Evolutionary conservation across 2,113 vertebrate genomes (phyloP), one percentile per base, ranked within the genome.

Genomic region (Pomatostomus ruficeps): DNA sequence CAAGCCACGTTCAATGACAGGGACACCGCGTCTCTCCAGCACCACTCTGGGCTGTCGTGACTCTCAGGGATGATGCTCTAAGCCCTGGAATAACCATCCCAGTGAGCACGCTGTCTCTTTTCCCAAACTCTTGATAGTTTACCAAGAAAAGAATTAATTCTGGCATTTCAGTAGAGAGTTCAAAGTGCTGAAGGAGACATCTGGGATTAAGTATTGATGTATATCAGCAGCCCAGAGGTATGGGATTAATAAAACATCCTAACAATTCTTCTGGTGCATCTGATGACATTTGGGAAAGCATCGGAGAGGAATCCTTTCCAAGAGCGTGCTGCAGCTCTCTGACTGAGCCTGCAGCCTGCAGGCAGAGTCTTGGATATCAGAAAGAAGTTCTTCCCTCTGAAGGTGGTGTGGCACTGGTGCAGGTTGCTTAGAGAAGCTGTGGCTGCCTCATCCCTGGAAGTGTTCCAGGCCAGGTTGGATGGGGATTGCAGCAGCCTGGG

Each of bases 231-330:
- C 22, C 49, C 66, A 91, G 85, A 88, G 67, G 74, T 90, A 70
- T 77, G 85, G 87, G 91, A 96, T 94, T 97, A 95, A 95, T 89
- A 85, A 96, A 96, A 61, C 71, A 76, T 85, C 85, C 80, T 89
- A 88, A 70, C 0, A 2, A 51, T 91, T 88, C 67, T 89, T 87
- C 54, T 33, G 45, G 72, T 4, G 1, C 72, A 36, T 92, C 84
- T 82, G 74, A 62, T 94, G 91, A 89, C 62, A 73, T 88, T 73
- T 77, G 84, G 58, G 81, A 72, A 89, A 72, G 77, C 6, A 1
- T 5, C 89, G 81, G 77, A 61, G 85, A 54, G 45, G 5, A 83
- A 52, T 31, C 28, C 58, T 65, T 89, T 91, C 85, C 85, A 77
- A 62, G 55, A 71, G 48, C 0, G 0, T 71, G 75, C 78, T 71